A percentile compares a stretch with the other conserved stretches of the same genome.
Evolutionary conservation across 2,888 invertebrate species (phyloP).

Genomic region (Esperia sulphurella): DNA sequence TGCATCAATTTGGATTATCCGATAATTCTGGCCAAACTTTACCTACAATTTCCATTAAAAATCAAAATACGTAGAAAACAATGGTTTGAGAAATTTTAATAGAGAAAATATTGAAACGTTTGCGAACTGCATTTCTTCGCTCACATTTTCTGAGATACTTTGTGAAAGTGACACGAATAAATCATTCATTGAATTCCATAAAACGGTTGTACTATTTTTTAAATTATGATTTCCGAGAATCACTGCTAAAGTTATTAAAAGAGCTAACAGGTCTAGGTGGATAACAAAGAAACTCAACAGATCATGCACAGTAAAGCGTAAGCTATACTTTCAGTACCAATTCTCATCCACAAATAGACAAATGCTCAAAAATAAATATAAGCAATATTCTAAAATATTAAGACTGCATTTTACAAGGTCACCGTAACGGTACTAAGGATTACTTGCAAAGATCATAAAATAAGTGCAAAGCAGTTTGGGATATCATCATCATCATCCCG

Average conservation of each 20-base stretch:
- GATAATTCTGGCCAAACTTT: not conserved
- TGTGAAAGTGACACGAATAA: not conserved
- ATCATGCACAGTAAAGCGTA: not conserved
- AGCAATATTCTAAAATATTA: not conserved
- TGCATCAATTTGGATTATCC: not conserved
- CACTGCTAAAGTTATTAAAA: not conserved
- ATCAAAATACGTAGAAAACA: not conserved
- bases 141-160: not conserved
- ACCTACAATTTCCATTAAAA: not conserved
- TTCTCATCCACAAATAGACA: too few relatives aligned
- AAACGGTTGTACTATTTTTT: not conserved
- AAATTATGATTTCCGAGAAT: not conserved
- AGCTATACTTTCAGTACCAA: not conserved
- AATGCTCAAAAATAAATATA: too few relatives aligned
- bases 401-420: not conserved
- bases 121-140: not conserved
- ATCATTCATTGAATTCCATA: not conserved
- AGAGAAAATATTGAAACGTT: not conserved
- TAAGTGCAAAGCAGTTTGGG: not conserved
- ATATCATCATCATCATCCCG: too few relatives aligned
- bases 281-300: not conserved
- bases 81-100: not conserved
- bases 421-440: not conserved
- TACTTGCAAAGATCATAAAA: not conserved
- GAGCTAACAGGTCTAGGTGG: constrained; percentile 1